Evolutionary conservation across 1,140 invertebrate species (phyloP).

Genomic region (Euwallacea similis): DNA sequence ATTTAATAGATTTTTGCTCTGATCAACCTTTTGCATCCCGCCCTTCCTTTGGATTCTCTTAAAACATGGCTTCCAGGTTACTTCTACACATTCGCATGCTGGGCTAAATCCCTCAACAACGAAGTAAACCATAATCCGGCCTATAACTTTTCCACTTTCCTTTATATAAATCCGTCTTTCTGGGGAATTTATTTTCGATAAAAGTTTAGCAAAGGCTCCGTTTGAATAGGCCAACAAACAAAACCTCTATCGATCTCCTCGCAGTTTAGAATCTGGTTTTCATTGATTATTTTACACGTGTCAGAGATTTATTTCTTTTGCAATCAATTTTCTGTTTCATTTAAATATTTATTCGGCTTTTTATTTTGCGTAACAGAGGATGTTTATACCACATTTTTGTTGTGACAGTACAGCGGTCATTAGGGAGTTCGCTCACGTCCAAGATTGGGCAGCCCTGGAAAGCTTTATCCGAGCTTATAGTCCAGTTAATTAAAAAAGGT

Average conservation of each 20-base stretch:
- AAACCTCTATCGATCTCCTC: constrained; percentile 26
- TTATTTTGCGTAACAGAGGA: background rate
- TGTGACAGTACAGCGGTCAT: background rate
- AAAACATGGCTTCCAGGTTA: no score
- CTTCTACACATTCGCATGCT: no score
- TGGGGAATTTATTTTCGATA: constrained; percentile 15
- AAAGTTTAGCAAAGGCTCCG: constrained; percentile 20
- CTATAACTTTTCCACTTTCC: constrained; percentile 11
- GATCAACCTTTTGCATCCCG: no score
- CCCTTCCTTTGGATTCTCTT: no score
- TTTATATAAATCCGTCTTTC: constrained; percentile 30
- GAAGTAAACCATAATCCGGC: background rate
- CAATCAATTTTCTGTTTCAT: constrained; percentile 10
- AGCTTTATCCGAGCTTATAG: constrained; percentile 20
- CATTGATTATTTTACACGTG: constrained; percentile 29
- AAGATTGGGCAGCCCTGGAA: background rate
- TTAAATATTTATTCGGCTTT: constrained; percentile 27
- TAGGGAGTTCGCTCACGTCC: no score
- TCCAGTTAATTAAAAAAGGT: constrained; percentile 38
- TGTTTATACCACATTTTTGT: background rate
- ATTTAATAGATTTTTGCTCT: no score
- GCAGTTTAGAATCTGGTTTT: constrained; percentile 31
- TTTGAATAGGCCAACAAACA: constrained; percentile 30
- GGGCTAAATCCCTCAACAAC: background rate
- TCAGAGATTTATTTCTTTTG: constrained; percentile 25